Evolutionary conservation across 2,888 invertebrate species (phyloP).

Genomic region (Diabrotica balteata): DNA sequence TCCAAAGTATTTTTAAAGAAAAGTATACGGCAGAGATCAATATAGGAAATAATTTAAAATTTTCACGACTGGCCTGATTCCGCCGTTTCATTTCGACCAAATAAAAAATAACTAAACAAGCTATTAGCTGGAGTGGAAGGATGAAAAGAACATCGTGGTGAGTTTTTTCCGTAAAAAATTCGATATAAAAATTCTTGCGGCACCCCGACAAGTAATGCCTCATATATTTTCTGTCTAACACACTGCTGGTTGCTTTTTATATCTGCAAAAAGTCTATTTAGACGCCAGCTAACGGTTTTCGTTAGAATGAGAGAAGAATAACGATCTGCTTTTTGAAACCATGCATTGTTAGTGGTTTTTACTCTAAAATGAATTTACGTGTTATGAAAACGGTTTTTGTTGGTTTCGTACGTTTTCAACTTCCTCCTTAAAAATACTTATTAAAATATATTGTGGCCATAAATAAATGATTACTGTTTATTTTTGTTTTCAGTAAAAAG

Average conservation of each 20-base stretch:
- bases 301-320: background rate
- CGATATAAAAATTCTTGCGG: slow-evolving; percentile 1
- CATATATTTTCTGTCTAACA: slow-evolving; percentile 1
- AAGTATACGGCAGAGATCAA: no score
- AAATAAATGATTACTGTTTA: no score
- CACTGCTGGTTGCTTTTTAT: background rate
- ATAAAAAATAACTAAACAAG: slow-evolving; percentile 10
- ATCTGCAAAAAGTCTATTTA: background rate
- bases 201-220: background rate
- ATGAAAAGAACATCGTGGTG: slow-evolving; percentile 7
- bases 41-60: no score
- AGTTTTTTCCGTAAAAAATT: background rate
- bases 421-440: no score
- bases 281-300: background rate
- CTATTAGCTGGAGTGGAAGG: slow-evolving; percentile 8
- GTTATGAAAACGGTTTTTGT: no score
- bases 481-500: no score
- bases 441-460: no score
- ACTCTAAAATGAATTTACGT: no score
- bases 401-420: slow-evolving; percentile 2
- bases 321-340: no score
- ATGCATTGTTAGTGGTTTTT: no score
- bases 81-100: background rate
- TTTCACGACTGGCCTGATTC: background rate
- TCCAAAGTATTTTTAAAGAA: no score